These are phyloP conservation scores for Chionis minor DNA, from an alignment of 2,113 vertebrate species.

Conservation along the genomic window DNA sequence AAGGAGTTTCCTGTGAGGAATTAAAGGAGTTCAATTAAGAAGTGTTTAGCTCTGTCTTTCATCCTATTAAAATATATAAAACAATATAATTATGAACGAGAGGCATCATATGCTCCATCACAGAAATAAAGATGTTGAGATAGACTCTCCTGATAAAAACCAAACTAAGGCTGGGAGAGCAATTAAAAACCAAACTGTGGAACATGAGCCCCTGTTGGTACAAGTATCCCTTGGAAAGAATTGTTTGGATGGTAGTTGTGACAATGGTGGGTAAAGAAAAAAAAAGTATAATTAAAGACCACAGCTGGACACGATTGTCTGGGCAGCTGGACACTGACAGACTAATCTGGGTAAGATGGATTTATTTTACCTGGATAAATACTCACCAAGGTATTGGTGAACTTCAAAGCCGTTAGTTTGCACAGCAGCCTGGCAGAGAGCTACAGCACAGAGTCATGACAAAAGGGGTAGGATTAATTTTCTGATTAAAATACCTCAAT, in stretches of 20 bases:
- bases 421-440: neutral
- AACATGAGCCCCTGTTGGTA: neutral
- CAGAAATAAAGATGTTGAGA: neutral
- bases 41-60: neutral
- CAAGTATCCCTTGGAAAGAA: neutral
- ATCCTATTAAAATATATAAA: neutral
- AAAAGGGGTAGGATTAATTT: neutral
- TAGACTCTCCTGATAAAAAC: neutral
- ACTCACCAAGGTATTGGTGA: neutral
- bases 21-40: neutral
- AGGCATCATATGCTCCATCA: neutral
- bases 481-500: neutral
- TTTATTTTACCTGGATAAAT: neutral
- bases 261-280: neutral
- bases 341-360: neutral
- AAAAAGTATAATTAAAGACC: neutral
- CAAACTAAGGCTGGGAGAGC: neutral
- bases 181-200: neutral
- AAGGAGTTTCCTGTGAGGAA: neutral
- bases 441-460: neutral
- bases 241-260: neutral
- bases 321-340: neutral
- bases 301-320: neutral
- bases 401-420: neutral
- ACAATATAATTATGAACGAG: neutral